Evolutionary conservation across 2,113 vertebrate species (phyloP).

Genomic region (Motacilla alba): DNA sequence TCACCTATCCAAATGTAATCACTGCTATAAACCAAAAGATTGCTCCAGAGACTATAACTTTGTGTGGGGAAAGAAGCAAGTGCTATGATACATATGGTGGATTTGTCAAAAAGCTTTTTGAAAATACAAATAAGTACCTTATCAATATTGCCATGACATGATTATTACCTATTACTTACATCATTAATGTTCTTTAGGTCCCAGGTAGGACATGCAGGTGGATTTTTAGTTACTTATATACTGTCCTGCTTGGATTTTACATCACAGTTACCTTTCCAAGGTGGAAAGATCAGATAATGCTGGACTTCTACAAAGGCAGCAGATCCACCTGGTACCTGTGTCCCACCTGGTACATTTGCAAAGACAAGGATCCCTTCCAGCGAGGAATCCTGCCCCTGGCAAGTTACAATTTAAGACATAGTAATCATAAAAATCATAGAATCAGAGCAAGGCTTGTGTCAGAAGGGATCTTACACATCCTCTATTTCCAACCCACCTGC

Average conservation of each 20-base stretch:
- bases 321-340: no score
- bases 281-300: background rate
- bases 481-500: background rate
- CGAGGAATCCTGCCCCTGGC: background rate
- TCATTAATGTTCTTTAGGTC: background rate
- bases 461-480: accelerated
- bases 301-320: background rate
- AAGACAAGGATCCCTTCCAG: background rate
- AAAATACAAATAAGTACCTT: background rate
- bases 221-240: background rate
- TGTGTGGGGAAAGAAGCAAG: background rate
- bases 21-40: background rate
- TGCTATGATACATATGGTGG: background rate
- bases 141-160: background rate
- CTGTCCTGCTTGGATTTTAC: background rate
- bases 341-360: background rate
- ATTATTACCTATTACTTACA: background rate
- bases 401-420: background rate
- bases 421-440: background rate
- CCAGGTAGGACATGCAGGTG: background rate
- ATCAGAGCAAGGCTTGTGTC: background rate
- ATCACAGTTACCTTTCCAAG: background rate
- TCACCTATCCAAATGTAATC: background rate
- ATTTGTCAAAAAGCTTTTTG: background rate
- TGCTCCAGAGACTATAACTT: background rate